A percentile compares a stretch with the other conserved stretches of the same genome.
Conservation (phyloP, 92 coral and sea anemone genomes). For the Epizoanthus stellaris region DNA sequence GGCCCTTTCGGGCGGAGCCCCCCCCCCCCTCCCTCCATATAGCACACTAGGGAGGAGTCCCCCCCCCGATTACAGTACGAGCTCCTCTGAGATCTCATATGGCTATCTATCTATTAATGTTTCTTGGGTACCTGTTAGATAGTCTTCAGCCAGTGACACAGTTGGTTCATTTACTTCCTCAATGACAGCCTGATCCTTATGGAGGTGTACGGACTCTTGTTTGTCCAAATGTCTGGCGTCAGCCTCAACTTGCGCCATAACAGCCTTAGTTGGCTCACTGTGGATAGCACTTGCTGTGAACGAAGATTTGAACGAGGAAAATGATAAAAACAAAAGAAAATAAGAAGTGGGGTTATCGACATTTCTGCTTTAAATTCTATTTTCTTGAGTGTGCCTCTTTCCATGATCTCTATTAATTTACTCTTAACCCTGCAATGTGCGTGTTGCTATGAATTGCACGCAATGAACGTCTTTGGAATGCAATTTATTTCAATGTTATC, state of each 20-base stretch:
- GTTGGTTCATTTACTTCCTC: neutral
- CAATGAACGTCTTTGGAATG: too few species aligned
- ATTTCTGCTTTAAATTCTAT: too few species aligned
- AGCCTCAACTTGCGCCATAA: constrained; percentile 50
- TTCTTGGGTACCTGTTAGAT: constrained; percentile 9
- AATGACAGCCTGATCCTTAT: neutral
- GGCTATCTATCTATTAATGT: neutral
- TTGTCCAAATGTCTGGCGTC: constrained; percentile 57
- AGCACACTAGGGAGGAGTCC: too few species aligned
- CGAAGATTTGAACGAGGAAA: neutral
- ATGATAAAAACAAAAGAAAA: neutral
- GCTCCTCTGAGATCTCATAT: neutral
- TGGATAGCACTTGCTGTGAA: neutral
- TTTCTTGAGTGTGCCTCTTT: too few species aligned
- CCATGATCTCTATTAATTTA: too few species aligned
- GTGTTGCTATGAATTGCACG: too few species aligned
- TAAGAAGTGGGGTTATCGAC: neutral
- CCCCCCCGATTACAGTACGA: too few species aligned
- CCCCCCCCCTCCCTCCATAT: too few species aligned
- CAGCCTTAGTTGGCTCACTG: neutral
- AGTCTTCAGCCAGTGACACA: neutral
- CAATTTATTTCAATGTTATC: too few species aligned
- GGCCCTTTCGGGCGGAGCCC: too few species aligned
- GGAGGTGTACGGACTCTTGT: neutral
- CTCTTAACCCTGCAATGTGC: too few species aligned